phyloP scores from a whole-genome alignment of 1,140 invertebrate genomes.

The Trichonephila clavipes region DNA sequence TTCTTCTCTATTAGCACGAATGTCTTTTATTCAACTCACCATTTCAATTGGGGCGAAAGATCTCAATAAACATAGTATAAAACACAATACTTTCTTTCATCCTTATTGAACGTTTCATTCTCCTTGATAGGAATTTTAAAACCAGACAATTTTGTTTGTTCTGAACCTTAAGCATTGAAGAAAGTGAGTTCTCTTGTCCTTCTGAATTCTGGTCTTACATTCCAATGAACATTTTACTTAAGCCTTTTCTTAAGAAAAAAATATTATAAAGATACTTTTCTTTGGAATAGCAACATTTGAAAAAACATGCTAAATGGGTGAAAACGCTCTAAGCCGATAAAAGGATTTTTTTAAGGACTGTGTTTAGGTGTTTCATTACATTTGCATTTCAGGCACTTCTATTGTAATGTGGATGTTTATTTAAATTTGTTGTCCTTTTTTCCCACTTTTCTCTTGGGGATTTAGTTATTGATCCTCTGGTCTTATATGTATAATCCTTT shows the following conservation, averaged over 20 bases:
- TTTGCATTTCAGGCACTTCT: background rate
- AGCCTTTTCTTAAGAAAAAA: background rate
- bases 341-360: constrained; percentile 15
- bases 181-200: background rate
- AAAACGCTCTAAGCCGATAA: constrained; percentile 32
- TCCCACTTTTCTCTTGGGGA: background rate
- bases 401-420: background rate
- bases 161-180: background rate
- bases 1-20: too few relatives aligned
- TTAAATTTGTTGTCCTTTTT: background rate
- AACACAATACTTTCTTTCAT: too few relatives aligned
- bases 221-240: background rate
- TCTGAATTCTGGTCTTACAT: constrained; percentile 17
- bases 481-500: background rate
- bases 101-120: background rate
- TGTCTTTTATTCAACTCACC: too few relatives aligned
- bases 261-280: background rate
- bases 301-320: constrained; percentile 14
- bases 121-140: background rate
- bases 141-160: background rate
- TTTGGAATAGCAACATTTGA: background rate
- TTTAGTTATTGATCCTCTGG: background rate
- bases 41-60: too few relatives aligned
- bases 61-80: too few relatives aligned
- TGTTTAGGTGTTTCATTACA: background rate